Evolutionary conservation across 2,113 vertebrate genomes (phyloP), one percentile per base, ranked within the genome.

Genomic region (Sorex araneus): DNA sequence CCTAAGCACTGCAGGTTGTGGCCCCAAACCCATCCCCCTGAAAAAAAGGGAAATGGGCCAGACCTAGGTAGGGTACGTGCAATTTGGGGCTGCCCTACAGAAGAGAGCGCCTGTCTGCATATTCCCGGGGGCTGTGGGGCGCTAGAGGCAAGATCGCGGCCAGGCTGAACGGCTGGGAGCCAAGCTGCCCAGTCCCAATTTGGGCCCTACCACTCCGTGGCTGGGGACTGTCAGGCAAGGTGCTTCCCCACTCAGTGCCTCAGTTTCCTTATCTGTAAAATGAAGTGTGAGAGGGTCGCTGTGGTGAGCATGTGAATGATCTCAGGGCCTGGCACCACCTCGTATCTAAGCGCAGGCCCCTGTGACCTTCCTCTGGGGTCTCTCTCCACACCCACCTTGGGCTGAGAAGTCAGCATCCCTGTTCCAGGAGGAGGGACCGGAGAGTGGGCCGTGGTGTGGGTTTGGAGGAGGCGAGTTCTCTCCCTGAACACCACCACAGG

Each of bases 391-490:
- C 66, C 34, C 43, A 27, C 83, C 63, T 27, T 36, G 30, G 28
- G 40, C 23, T 11, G 57, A 86, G 79, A 70, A 75, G 34, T 81
- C 40, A 30, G 27, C 7, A 4, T 60, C 60, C 40, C 89, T 90
- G 34, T 27, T 57, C 67, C 32, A 1, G 47, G 27, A 30, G 36
- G 32, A 74, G 63, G 57, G 60, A n/a, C 32, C 50, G 32, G 43
- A 71, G 66, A 47, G n/a, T 74, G 12, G 25, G 69, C 2, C 28
- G 60, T 79, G 71, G 21, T 16, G 4, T 27, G 75, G 63, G 45
- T 32, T 84, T 85, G 36, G 79, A 34, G 63, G 64, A 88, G 75
- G 66, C 32, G 77, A 57, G 73, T 1, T 57, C 82, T 85, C 81
- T 85, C 83, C 74, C 71, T 75, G 23, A 66, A 40, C 74, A 88